A percentile compares a stretch with the other conserved stretches of the same genome.
Evolutionary conservation across 2,113 vertebrate species (phyloP).

Genomic region (Pterocles gutturalis): DNA sequence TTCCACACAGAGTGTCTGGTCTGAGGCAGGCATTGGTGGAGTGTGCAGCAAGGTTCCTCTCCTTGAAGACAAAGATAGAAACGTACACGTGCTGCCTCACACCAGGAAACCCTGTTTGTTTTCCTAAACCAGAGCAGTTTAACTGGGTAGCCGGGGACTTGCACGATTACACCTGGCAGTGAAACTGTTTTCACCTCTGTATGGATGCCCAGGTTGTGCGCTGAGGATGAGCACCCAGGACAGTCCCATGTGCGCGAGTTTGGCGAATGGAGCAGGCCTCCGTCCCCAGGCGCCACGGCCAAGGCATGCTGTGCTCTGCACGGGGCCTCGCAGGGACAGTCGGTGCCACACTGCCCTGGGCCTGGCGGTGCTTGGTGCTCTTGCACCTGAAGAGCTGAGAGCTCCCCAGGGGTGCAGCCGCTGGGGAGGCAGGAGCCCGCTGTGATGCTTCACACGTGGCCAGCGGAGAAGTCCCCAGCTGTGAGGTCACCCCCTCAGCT

Average conservation of each 20-base stretch:
- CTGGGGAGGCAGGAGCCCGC: background rate
- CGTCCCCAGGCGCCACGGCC: rapidly evolving
- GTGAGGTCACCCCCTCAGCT: background rate
- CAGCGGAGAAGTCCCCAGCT: background rate
- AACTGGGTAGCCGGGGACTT: background rate
- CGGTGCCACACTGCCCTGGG: rapidly evolving
- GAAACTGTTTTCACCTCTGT: background rate
- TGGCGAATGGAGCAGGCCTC: background rate
- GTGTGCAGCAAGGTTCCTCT: background rate
- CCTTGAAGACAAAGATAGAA: background rate
- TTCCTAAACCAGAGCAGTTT: background rate
- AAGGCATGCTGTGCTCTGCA: background rate
- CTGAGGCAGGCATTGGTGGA: background rate
- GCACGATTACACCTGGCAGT: background rate
- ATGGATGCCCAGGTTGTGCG: background rate
- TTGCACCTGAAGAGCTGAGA: background rate
- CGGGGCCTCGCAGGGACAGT: rapidly evolving
- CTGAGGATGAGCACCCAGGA: background rate
- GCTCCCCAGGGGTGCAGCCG: background rate
- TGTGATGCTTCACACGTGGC: rapidly evolving
- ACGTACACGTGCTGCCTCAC: background rate
- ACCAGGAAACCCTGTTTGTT: background rate
- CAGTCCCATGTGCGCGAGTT: background rate
- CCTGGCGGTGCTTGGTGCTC: background rate
- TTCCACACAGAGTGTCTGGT: background rate